Base-by-base conservation (phyloP, 2,888 invertebrate genomes). In the Miltochrista miniata region DNA sequence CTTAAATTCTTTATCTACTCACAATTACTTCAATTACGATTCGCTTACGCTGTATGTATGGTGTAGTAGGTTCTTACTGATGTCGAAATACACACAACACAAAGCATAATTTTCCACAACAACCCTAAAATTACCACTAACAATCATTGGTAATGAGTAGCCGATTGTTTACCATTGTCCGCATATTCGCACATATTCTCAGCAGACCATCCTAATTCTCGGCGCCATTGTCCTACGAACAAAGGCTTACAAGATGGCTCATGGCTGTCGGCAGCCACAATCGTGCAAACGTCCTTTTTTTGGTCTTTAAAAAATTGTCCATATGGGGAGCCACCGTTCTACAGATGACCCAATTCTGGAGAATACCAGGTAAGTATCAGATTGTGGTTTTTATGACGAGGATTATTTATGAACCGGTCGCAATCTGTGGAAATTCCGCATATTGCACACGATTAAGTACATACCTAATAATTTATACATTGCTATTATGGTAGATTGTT, bases 181-280 rank as follows among this genome's bases (percentile, higher is more conserved):
- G 69, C 62, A 69, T 71, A 76, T 75, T 76, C 73, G 72, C 76
- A 75, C 70, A 76, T 75, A 69, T 74, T 76, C 73, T 73, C 69
- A 74, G 70, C 68, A 68, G 68, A 61, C 71, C 76, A 82, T 86
- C 82, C 85, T 79, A 83, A 83, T 87, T 83, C 80, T 70, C 80
- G 77, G 67, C 68, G 72, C 82, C 75, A 82, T 87, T 87, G 87
- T 87, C 70, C 75, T 64, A 56, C 66, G 65, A 82, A 87, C 86
- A 88, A 87, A 77, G 82, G 74, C 70, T 59, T 61, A 61, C 66
- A 77, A 81, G 72, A 80, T 76, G 74, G 76, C 77, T 81, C 72
- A 80, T 75, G 74, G 76, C 74, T 67, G 61, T 62, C 18, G 51
- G 49, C 52, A 56, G 61, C 49, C 55, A 71, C 62, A 69, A 58